phyloP scores from a whole-genome alignment of 2,797 vertebrate genomes.

The Microctenopoma steveboyesi region DNA sequence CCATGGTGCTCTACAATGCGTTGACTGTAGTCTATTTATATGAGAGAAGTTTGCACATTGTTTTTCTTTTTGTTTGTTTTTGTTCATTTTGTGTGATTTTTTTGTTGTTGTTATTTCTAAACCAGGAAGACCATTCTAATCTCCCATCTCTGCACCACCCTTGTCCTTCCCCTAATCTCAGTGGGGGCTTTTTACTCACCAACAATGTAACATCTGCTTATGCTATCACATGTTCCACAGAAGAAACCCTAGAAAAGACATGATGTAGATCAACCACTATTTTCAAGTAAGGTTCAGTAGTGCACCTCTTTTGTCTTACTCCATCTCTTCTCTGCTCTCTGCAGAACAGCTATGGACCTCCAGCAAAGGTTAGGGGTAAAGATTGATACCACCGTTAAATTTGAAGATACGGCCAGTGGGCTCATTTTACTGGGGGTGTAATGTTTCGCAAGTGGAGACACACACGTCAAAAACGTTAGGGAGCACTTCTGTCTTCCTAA shows the following conservation, averaged over 20 bases:
- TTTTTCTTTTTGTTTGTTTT: conserved; percentile 64
- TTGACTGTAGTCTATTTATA: conserved; percentile 85
- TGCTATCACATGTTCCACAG: conserved; percentile 32
- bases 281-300: conserved; percentile 1
- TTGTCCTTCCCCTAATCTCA: conserved; percentile 32
- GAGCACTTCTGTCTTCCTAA: no score
- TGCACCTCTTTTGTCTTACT: not conserved
- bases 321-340: conserved; percentile 17
- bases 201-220: conserved; percentile 53
- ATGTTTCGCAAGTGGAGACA: no score
- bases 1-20: conserved; percentile 81
- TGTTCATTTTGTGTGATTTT: conserved; percentile 65
- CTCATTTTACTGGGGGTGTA: no score
- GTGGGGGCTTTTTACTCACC: conserved; percentile 18
- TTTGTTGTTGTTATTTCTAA: conserved; percentile 63
- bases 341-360: not conserved
- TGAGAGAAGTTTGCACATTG: conserved; percentile 85
- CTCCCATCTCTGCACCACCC: conserved; percentile 12
- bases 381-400: no score
- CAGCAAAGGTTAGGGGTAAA: no score
- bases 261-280: not conserved
- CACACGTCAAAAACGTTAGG: no score
- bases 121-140: conserved; percentile 62
- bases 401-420: no score
- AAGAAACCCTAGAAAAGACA: conserved; percentile 18